A percentile compares a stretch with the other conserved stretches of the same genome.
Evolutionary conservation across 2,888 invertebrate genomes (phyloP).

Genomic region (Ommatoiulus sabulosus): DNA sequence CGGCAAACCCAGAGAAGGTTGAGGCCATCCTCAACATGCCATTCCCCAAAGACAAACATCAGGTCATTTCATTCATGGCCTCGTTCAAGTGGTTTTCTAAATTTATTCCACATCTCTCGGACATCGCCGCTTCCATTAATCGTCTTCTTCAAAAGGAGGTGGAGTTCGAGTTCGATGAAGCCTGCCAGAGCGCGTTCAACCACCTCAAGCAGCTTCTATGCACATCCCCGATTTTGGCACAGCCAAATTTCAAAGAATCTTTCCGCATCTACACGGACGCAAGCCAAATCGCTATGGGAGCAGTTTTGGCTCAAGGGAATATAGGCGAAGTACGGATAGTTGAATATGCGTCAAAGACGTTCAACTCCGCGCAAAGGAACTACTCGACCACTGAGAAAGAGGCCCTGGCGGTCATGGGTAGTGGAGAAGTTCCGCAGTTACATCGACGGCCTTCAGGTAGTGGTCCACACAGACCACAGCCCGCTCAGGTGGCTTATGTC

Average conservation of each 20-base stretch:
- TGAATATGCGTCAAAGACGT: background rate
- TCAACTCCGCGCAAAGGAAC: too few species aligned
- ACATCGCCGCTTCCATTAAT: background rate
- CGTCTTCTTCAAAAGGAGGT: background rate
- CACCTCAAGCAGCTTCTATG: fast-evolving
- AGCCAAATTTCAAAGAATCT: background rate
- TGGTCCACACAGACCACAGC: too few species aligned
- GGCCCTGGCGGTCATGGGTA: background rate
- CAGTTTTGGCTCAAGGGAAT: background rate
- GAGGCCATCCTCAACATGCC: background rate
- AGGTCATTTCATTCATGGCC: background rate
- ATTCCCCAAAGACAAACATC: background rate
- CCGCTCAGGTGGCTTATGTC: too few species aligned
- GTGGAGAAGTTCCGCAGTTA: too few species aligned
- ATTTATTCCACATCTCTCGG: background rate
- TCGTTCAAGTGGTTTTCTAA: background rate
- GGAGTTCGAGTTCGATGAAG: too few species aligned
- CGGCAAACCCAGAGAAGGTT: background rate
- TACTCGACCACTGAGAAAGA: background rate
- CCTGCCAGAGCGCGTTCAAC: background rate
- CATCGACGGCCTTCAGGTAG: too few species aligned
- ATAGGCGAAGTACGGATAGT: too few species aligned
- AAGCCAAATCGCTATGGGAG: background rate
- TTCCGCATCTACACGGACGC: background rate
- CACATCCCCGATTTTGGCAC: background rate